phyloP scores from a whole-genome alignment of 1,140 invertebrate species.

The Orius laevigatus region DNA sequence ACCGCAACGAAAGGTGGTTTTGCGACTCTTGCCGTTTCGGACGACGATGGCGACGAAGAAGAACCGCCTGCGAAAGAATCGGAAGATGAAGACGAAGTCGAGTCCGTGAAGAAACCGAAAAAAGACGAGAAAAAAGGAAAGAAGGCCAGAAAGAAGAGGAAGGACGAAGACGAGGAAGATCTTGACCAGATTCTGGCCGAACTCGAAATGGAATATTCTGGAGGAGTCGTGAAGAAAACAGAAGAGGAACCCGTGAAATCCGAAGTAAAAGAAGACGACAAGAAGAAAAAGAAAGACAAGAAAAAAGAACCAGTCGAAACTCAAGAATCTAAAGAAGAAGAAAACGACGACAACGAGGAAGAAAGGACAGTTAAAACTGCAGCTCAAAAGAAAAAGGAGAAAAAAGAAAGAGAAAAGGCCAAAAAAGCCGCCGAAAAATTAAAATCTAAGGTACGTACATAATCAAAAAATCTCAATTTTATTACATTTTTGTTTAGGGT shows the following conservation, averaged over 20 bases:
- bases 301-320: slow-evolving; percentile 25
- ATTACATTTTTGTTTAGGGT: neutral
- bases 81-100: slow-evolving; percentile 15
- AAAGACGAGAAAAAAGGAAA: slow-evolving; percentile 40
- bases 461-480: neutral
- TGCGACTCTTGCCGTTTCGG: slow-evolving; percentile 30
- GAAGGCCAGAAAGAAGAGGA: slow-evolving; percentile 47
- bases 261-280: slow-evolving; percentile 22
- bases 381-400: slow-evolving; percentile 73
- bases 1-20: slow-evolving; percentile 35
- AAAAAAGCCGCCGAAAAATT: slow-evolving; percentile 31
- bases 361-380: slow-evolving; percentile 56
- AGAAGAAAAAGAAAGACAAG: slow-evolving; percentile 27
- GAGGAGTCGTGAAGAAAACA: slow-evolving; percentile 22
- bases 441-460: slow-evolving; percentile 11
- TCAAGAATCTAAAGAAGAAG: slow-evolving; percentile 28
- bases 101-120: slow-evolving; percentile 10
- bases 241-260: slow-evolving; percentile 17
- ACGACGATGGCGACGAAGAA: slow-evolving; percentile 16
- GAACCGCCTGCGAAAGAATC: neutral
- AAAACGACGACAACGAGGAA: slow-evolving; percentile 35
- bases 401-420: slow-evolving; percentile 65
- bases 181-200: slow-evolving; percentile 69
- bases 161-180: slow-evolving; percentile 67
- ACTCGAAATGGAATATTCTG: slow-evolving; percentile 59